Conservation (phyloP, 2,888 invertebrate species). For the Dioctria linearis region DNA sequence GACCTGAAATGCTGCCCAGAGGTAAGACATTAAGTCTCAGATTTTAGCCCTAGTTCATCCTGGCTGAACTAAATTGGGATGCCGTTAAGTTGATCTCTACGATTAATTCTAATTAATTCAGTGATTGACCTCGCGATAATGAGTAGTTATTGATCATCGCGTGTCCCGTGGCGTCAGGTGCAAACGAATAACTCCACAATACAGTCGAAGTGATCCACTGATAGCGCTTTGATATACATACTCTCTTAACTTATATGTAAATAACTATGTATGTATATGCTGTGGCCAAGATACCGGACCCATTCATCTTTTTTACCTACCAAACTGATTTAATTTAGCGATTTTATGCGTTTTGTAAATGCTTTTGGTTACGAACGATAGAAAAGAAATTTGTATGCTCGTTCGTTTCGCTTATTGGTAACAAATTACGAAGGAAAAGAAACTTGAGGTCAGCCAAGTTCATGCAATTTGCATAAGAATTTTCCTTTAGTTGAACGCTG, state of each 20-base stretch:
- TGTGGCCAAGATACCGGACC: background rate
- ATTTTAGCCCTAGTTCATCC: slow-evolving; percentile 30
- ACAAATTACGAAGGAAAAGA: slow-evolving; percentile 9
- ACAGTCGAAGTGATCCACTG: slow-evolving; percentile 7
- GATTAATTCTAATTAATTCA: slow-evolving; percentile 54
- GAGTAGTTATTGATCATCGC: slow-evolving; percentile 49
- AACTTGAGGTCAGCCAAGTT: slow-evolving; percentile 31
- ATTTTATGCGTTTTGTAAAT: slow-evolving; percentile 37
- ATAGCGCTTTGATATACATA: background rate
- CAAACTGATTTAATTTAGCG: slow-evolving; percentile 45
- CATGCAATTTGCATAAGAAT: slow-evolving; percentile 38
- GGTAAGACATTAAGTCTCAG: background rate
- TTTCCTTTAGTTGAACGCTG: background rate
- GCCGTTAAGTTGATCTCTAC: slow-evolving; percentile 29
- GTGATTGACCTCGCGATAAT: slow-evolving; percentile 50
- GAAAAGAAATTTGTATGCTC: slow-evolving; percentile 29
- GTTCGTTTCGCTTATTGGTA: slow-evolving; percentile 7
- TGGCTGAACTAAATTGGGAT: slow-evolving; percentile 26
- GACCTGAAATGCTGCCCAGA: slow-evolving; percentile 4
- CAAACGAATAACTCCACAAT: slow-evolving; percentile 25
- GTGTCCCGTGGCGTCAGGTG: slow-evolving; percentile 51
- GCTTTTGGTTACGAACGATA: background rate
- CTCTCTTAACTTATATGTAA: background rate
- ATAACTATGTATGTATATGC: background rate
- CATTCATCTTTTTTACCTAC: background rate